These are phyloP conservation scores for Diabrotica balteata DNA, from an alignment of 2,888 invertebrate genomes.

Conservation along the genomic window DNA sequence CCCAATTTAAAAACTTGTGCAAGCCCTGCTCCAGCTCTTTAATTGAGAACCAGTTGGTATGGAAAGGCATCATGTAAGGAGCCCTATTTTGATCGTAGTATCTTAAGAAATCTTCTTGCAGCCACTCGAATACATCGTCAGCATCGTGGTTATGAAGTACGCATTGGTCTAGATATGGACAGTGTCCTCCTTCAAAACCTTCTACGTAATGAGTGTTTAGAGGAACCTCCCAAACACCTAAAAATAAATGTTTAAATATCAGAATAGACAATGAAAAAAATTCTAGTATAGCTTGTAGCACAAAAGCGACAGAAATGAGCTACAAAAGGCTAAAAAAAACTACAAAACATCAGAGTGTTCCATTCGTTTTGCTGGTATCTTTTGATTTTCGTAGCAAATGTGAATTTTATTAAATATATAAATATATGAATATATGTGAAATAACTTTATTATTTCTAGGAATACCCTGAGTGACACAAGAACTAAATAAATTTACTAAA, in stretches of 20 bases:
- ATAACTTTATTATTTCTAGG: too few relatives aligned
- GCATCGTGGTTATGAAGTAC: constrained; percentile 86
- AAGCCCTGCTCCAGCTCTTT: constrained; percentile 82
- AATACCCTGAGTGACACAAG: too few relatives aligned
- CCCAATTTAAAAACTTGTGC: constrained; percentile 86
- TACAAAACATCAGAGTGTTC: too few relatives aligned
- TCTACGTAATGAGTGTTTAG: constrained; percentile 89
- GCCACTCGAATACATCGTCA: constrained; percentile 81
- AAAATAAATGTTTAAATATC: constrained; percentile 32
- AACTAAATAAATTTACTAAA: too few relatives aligned
- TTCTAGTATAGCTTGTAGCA: too few relatives aligned
- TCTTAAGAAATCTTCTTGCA: constrained; percentile 84
- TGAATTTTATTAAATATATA: too few relatives aligned
- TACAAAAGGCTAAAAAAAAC: too few relatives aligned
- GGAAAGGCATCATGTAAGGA: constrained; percentile 95
- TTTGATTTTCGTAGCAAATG: too few relatives aligned
- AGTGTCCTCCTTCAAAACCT: constrained; percentile 89
- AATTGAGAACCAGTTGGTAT: constrained; percentile 96
- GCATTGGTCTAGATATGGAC: constrained; percentile 91
- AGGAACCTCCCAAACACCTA: constrained; percentile 91
- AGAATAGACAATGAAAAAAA: too few relatives aligned
- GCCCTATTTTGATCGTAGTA: constrained; percentile 88
- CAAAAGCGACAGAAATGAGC: too few relatives aligned
- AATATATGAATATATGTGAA: too few relatives aligned
- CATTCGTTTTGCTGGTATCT: too few relatives aligned